Conservation (phyloP, 2,113 vertebrate species). For the Tringa solitaria region DNA sequence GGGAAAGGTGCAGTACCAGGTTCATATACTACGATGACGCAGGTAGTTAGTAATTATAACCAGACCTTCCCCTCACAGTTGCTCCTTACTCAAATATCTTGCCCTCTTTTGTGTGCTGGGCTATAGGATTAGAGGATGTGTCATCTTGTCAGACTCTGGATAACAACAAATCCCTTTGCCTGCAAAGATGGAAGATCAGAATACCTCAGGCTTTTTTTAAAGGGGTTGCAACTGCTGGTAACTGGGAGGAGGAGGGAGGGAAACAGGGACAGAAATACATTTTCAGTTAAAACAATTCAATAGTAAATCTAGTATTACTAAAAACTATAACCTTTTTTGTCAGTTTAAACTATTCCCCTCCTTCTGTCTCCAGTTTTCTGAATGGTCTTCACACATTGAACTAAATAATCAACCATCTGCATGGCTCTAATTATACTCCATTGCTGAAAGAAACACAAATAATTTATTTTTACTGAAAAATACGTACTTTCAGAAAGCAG, state of each 20-base stretch:
- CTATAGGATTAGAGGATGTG: neutral
- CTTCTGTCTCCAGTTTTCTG: neutral
- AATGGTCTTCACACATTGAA: neutral
- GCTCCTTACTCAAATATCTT: neutral
- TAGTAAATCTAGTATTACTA: neutral
- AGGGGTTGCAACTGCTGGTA: neutral
- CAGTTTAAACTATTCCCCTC: neutral
- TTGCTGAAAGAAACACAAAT: neutral
- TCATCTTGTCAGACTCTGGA: neutral
- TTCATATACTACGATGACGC: neutral
- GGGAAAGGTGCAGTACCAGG: neutral
- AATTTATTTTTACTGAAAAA: neutral
- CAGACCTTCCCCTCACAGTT: neutral
- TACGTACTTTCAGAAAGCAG: neutral
- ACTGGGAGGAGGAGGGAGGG: too few relatives aligned
- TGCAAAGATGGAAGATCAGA: neutral
- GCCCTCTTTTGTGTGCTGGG: neutral
- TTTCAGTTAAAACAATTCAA: neutral
- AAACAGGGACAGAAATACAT: neutral
- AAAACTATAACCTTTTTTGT: neutral
- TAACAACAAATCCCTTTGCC: neutral
- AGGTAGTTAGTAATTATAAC: neutral
- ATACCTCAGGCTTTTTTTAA: neutral
- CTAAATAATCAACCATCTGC: neutral
- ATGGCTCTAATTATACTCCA: neutral